phyloP scores from a whole-genome alignment of 2,113 vertebrate genomes.

The Megaceryle torquata region DNA sequence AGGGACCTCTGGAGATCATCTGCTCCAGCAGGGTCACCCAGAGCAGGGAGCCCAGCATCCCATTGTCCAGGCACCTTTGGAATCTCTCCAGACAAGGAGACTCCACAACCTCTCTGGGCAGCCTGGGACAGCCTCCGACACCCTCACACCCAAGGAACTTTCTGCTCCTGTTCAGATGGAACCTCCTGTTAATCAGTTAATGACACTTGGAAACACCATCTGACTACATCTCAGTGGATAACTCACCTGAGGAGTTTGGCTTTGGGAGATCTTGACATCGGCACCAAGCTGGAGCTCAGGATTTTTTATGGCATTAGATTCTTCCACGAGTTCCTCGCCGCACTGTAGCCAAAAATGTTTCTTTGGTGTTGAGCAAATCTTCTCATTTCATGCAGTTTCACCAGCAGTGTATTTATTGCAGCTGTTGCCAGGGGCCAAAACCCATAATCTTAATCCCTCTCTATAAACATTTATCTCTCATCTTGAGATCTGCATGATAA shows the following conservation, averaged over 20 bases:
- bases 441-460: background rate
- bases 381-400: background rate
- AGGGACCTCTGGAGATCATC: too few species aligned
- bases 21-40: too few species aligned
- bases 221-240: too few species aligned
- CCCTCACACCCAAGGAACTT: too few species aligned
- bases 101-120: too few species aligned
- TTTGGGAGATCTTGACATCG: background rate
- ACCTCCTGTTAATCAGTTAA: too few species aligned
- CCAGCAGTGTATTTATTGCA: background rate
- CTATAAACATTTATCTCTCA: background rate
- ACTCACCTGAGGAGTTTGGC: background rate
- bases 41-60: too few species aligned
- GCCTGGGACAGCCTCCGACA: too few species aligned
- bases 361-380: background rate
- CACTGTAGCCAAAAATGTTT: background rate
- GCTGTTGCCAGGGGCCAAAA: background rate
- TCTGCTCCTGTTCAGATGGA: too few species aligned
- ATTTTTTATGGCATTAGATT: background rate
- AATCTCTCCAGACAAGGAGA: too few species aligned
- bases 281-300: background rate
- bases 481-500: background rate
- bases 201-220: too few species aligned
- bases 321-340: background rate
- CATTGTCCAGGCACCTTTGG: too few species aligned